Evolutionary conservation across 2,888 invertebrate species (phyloP).

Genomic region (Rugalucina vietnamica): DNA sequence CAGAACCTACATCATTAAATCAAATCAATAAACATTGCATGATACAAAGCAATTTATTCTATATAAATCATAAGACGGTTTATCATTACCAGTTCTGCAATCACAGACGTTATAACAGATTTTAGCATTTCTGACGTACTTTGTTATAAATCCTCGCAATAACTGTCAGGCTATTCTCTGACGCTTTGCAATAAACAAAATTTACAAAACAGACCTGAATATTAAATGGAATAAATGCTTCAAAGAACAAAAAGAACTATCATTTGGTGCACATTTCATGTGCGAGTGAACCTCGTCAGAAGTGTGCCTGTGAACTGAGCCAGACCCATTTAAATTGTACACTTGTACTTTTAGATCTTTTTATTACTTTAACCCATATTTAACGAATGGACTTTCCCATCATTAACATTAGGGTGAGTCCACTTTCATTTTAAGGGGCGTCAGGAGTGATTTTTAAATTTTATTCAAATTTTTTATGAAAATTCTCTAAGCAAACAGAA

Average conservation of each 20-base stretch:
- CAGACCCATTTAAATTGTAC: too few relatives aligned
- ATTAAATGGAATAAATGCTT: not conserved
- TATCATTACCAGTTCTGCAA: not conserved
- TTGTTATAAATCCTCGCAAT: not conserved
- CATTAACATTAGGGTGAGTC: too few relatives aligned
- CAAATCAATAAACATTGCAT: conserved; percentile 16
- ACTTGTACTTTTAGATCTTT: too few relatives aligned
- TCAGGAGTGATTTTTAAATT: too few relatives aligned
- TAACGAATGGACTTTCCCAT: too few relatives aligned
- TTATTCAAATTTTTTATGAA: too few relatives aligned
- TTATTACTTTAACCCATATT: too few relatives aligned
- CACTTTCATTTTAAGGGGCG: too few relatives aligned
- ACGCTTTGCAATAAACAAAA: not conserved
- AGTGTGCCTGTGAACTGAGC: too few relatives aligned
- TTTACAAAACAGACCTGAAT: conserved; percentile 7
- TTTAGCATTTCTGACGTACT: conserved; percentile 10
- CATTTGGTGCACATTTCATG: not conserved
- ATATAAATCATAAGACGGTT: conserved; percentile 14
- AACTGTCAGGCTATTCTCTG: not conserved
- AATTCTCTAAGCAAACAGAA: too few relatives aligned
- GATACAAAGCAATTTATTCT: conserved; percentile 14
- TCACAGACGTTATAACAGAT: not conserved
- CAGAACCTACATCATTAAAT: conserved; percentile 7
- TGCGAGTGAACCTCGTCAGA: too few relatives aligned
- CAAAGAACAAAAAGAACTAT: not conserved